Conservation (phyloP, 37 sponge, comb jelly and placozoan genomes). For the Dysidea cf. avara region DNA sequence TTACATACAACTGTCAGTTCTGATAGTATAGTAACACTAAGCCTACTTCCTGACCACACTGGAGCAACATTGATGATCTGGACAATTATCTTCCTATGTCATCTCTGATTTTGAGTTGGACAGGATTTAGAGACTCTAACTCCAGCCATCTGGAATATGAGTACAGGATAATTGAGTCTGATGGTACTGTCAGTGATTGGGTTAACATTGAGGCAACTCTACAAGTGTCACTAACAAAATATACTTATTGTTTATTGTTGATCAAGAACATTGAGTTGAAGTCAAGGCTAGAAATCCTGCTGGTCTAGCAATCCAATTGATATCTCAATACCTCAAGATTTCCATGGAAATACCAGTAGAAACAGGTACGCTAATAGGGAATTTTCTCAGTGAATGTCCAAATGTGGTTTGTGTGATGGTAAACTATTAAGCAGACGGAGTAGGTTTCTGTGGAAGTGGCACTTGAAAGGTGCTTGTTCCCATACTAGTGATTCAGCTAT, state of each 20-base stretch:
- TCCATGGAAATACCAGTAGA: slow-evolving; percentile 2
- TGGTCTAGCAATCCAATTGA: slow-evolving; percentile 21
- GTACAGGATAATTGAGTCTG: slow-evolving; percentile 12
- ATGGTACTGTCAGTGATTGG: slow-evolving; percentile 21
- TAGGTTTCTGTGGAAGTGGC: too few species aligned
- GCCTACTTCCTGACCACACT: slow-evolving; percentile 17
- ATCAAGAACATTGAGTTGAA: slow-evolving; percentile 16
- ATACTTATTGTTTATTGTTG: too few species aligned
- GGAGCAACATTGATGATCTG: slow-evolving; percentile 1
- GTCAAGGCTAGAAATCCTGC: slow-evolving; percentile 54
- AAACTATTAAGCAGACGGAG: too few species aligned
- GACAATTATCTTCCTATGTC: slow-evolving; percentile 30
- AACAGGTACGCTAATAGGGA: too few species aligned
- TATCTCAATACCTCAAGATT: slow-evolving; percentile 22
- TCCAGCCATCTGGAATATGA: slow-evolving; percentile 57
- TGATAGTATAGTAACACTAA: slow-evolving; percentile 57
- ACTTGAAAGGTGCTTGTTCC: too few species aligned
- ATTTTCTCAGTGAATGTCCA: too few species aligned
- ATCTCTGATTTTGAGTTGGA: slow-evolving; percentile 33
- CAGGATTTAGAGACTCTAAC: slow-evolving; percentile 34
- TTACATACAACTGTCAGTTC: slow-evolving; percentile 17
- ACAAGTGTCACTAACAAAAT: slow-evolving; percentile 24
- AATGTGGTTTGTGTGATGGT: too few species aligned
- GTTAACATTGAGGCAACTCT: slow-evolving; percentile 17
- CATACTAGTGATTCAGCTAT: too few species aligned